Evolutionary conservation across 2,113 vertebrate genomes (phyloP).

Genomic region (Erythrolamprus reginae): DNA sequence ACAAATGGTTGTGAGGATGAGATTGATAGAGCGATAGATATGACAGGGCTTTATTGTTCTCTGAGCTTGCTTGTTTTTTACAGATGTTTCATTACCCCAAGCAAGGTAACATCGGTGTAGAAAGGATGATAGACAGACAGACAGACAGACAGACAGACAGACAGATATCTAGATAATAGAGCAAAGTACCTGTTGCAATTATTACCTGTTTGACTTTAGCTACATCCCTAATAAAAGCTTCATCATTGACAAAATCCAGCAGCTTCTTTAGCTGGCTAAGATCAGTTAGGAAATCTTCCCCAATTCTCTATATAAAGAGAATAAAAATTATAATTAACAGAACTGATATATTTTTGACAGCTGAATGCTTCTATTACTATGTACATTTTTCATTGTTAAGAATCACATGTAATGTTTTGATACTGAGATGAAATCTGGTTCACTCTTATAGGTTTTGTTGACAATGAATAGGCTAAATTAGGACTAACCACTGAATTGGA

Average conservation of each 20-base stretch:
- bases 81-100: no score
- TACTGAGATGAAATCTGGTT: background rate
- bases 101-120: no score
- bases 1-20: no score
- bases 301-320: slow-evolving; percentile 70
- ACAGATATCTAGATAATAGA: no score
- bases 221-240: slow-evolving; percentile 79
- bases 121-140: no score
- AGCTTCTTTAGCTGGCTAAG: slow-evolving; percentile 79
- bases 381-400: background rate
- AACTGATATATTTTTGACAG: background rate
- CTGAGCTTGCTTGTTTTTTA: no score
- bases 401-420: background rate
- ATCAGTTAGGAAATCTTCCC: slow-evolving; percentile 82
- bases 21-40: background rate
- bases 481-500: background rate
- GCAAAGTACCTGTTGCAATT: background rate
- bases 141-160: no score
- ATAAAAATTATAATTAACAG: background rate
- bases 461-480: background rate
- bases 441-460: background rate
- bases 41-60: no score
- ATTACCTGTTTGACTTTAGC: slow-evolving; percentile 85
- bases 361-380: background rate
- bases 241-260: slow-evolving; percentile 69